Percentiles rank a stretch among this genome's conserved stretches.
Evolutionary conservation across 2,888 invertebrate genomes (phyloP).

Genomic region (Nomada fabriciana): DNA sequence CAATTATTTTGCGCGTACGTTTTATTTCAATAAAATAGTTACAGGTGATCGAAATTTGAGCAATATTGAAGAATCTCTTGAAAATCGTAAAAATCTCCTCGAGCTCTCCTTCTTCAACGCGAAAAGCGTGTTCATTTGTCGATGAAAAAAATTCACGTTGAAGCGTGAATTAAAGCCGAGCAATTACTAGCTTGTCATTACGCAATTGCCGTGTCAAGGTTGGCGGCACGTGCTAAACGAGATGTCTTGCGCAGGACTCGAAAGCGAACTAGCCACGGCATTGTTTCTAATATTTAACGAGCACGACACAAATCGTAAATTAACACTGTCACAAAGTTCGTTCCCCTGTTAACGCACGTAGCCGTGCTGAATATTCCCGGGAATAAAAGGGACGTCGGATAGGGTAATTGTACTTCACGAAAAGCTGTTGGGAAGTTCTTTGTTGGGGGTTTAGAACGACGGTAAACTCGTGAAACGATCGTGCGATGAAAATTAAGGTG

Average conservation of each 20-base stretch:
- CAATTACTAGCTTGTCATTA: conserved; percentile 49
- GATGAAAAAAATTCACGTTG: conserved; percentile 40
- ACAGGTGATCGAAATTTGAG: too few species aligned
- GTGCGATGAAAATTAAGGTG: neutral
- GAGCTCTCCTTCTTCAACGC: neutral
- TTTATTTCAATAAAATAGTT: too few species aligned
- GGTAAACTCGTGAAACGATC: neutral
- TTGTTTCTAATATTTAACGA: conserved; percentile 25
- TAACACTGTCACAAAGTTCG: neutral
- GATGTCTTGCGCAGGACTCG: conserved; percentile 24
- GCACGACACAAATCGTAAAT: conserved; percentile 1
- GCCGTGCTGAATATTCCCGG: neutral
- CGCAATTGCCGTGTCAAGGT: conserved; percentile 31
- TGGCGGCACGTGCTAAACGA: conserved; percentile 41
- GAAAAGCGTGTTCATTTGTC: conserved; percentile 30
- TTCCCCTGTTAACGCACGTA: neutral
- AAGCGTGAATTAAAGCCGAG: conserved; percentile 22
- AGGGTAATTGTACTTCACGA: neutral
- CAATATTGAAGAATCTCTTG: neutral
- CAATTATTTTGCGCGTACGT: neutral
- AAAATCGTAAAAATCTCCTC: neutral
- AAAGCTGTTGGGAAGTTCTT: neutral
- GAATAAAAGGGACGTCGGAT: neutral
- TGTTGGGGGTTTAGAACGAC: neutral
- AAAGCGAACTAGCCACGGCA: neutral